Evolutionary conservation across 2,888 invertebrate species (phyloP), one percentile per base, ranked within the genome.

Genomic region (Cantharis rustica): DNA sequence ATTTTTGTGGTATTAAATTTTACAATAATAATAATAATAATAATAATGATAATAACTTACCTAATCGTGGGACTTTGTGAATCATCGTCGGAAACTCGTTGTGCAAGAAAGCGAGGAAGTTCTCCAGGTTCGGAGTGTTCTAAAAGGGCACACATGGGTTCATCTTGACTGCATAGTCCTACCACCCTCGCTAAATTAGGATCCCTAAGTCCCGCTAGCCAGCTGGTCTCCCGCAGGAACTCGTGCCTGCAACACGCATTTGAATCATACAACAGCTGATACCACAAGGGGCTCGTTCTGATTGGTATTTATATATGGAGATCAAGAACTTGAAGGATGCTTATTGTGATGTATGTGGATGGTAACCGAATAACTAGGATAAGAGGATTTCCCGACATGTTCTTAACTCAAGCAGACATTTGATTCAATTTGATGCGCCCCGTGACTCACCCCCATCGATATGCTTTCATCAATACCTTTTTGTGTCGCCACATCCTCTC

Each of bases 91-190:
- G 84, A 83, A 70, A 85, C 86, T 75, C 86, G 82, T 75, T 87
- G 85, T 63, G 86, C 84, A 23, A 89, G 81, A 88, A 92, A 96
- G 87, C 91, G 92, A 80, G 95, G 93, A 78, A 97, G 91, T 86
- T 96, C 96, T 23, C 96, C 96, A 80, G 94, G 93, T 86, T 95
- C 95, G 86, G 96, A 95, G 87, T 96, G 96, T 88, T 97, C 96
- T 83, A 96, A 93, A n/a, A 97, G 93, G 82, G 96, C 95, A 87
- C 95, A 95, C 84, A 95, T 93, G 7, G 96, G 96, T 85, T 96
- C 96, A 82, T 95, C 94, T 79, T 90, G 89, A 66, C 93, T 93
- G 86, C 95, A 95, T 82, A 95, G 90, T 16, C 96, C 96, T 73
- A 96, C 91, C 80, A 96, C 93, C 79, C 95, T 91, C 64, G 95